Evolutionary conservation across 2,113 vertebrate genomes (phyloP).

Genomic region (Gila orcuttii): DNA sequence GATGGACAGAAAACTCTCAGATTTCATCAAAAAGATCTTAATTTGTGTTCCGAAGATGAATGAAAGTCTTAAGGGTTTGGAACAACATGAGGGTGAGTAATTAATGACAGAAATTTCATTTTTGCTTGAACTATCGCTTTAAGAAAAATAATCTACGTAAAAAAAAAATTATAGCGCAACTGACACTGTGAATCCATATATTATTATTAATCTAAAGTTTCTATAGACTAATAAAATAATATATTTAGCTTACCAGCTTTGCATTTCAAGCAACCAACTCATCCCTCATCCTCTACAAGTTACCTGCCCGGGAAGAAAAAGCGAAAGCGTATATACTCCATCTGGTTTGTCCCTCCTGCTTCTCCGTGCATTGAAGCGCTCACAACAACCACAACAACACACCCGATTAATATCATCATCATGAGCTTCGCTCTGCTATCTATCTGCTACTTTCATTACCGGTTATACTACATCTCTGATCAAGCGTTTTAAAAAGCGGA

Average conservation of each 20-base stretch:
- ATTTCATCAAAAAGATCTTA: too few species aligned
- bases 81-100: too few species aligned
- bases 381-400: constrained; percentile 39
- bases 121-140: too few species aligned
- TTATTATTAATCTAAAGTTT: neutral
- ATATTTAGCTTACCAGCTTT: neutral
- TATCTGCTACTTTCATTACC: neutral
- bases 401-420: neutral
- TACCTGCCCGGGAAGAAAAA: neutral
- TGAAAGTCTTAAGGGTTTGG: too few species aligned
- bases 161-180: neutral
- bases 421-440: neutral
- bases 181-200: neutral
- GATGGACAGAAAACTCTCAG: too few species aligned
- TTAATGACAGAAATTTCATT: too few species aligned
- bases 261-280: neutral
- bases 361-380: constrained; percentile 27
- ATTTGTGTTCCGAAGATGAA: too few species aligned
- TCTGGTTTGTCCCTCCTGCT: constrained; percentile 25
- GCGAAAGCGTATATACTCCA: constrained; percentile 27
- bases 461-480: neutral
- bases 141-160: neutral
- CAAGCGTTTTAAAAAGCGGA: neutral
- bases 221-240: neutral
- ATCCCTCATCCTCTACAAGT: neutral